Conservation (phyloP, 2,888 invertebrate species). For the Cheilosia vernalis region DNA sequence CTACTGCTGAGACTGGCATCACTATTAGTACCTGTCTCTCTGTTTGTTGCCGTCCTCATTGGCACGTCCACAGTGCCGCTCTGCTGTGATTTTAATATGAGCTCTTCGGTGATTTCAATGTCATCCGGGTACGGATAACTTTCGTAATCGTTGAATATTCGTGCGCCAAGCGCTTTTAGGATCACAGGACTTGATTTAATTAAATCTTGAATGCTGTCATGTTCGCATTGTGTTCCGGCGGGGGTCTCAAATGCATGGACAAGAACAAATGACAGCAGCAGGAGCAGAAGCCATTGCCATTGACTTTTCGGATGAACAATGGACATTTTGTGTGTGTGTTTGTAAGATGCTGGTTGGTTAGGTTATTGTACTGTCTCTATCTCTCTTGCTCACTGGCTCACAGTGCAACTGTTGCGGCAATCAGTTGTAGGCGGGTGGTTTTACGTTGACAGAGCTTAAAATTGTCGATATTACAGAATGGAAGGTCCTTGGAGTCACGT, state of each 20-base stretch:
- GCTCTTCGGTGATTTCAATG: constrained; percentile 71
- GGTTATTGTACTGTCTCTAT: neutral
- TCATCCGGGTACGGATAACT: constrained; percentile 72
- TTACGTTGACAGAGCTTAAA: constrained; percentile 58
- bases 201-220: constrained; percentile 82
- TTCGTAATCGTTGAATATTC: constrained; percentile 81
- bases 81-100: constrained; percentile 61
- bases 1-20: constrained; percentile 1
- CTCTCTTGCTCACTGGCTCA: neutral
- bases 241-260: constrained; percentile 67
- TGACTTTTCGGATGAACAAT: constrained; percentile 72
- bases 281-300: constrained; percentile 69
- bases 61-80: constrained; percentile 50
- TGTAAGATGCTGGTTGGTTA: neutral
- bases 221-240: constrained; percentile 78
- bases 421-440: constrained; percentile 29
- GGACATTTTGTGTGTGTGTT: constrained; percentile 56
- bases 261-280: constrained; percentile 72
- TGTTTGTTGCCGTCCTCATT: constrained; percentile 20
- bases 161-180: constrained; percentile 82
- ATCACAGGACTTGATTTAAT: constrained; percentile 83
- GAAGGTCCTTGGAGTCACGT: constrained; percentile 59
- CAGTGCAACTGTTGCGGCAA: neutral
- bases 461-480: constrained; percentile 45
- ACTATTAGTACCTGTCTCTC: neutral